These are phyloP conservation scores for Nycticebus coucang DNA, from an alignment of 2,113 vertebrate species.

Conservation along the genomic window DNA sequence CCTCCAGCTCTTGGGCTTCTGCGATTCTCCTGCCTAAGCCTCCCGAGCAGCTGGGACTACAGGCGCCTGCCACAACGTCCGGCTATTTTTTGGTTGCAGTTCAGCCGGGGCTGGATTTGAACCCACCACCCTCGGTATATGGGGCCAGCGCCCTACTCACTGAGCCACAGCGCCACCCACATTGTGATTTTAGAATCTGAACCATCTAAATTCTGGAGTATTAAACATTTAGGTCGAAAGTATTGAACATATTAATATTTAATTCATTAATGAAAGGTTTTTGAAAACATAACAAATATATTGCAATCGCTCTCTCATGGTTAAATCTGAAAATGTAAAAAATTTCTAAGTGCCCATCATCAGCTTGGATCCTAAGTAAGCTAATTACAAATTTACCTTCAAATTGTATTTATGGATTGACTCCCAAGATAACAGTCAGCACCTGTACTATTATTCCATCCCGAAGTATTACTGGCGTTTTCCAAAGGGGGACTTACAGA, in stretches of 20 bases:
- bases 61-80: no score
- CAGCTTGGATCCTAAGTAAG: not conserved
- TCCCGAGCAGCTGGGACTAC: no score
- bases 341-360: not conserved
- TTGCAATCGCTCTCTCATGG: not conserved
- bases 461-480: not conserved
- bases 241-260: not conserved
- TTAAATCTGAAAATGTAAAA: not conserved
- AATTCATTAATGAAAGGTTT: not conserved
- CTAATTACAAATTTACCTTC: not conserved
- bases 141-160: no score
- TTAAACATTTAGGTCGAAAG: not conserved
- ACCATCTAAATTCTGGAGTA: not conserved
- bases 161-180: no score
- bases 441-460: not conserved
- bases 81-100: no score
- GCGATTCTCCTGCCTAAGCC: no score
- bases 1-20: no score
- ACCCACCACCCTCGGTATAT: no score
- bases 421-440: not conserved
- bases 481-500: not conserved
- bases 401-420: not conserved
- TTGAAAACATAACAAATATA: not conserved
- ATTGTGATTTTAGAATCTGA: not conserved
- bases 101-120: no score